Conservation (phyloP, 2,888 invertebrate genomes). For the Congeria kusceri region DNA sequence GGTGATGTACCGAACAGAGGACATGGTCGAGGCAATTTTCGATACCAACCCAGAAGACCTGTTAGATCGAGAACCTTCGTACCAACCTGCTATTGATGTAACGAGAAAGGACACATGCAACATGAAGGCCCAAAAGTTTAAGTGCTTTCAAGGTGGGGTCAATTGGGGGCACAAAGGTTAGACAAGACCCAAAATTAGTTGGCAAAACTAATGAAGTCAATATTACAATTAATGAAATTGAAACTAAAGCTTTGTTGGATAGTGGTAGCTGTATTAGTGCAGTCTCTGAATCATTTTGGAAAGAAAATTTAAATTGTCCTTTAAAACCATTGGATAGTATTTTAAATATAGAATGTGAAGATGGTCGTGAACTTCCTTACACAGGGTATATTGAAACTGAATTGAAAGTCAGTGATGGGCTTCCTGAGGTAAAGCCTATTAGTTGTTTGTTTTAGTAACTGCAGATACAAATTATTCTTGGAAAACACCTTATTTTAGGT, state of each 20-base stretch:
- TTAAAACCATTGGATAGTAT: conserved; percentile 1
- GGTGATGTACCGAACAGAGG: not conserved
- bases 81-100: not conserved
- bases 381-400: conserved; percentile 5
- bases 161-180: not conserved
- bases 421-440: not conserved
- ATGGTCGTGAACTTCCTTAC: conserved; percentile 3
- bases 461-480: conserved; percentile 9
- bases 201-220: conserved; percentile 6
- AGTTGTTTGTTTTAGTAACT: conserved; percentile 6
- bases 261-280: conserved; percentile 1
- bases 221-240: not conserved
- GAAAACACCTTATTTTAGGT: not conserved
- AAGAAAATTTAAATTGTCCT: conserved; percentile 1
- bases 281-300: conserved; percentile 2
- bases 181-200: conserved; percentile 12
- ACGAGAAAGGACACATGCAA: not conserved
- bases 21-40: not conserved
- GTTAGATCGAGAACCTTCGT: not conserved
- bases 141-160: conserved; percentile 6
- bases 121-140: conserved; percentile 2
- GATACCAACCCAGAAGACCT: not conserved
- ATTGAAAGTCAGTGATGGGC: not conserved
- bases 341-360: conserved; percentile 10
- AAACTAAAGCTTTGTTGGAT: conserved; percentile 14